Evolutionary conservation across 1,140 invertebrate species (phyloP).

Genomic region (Metopolophium dirhodum): DNA sequence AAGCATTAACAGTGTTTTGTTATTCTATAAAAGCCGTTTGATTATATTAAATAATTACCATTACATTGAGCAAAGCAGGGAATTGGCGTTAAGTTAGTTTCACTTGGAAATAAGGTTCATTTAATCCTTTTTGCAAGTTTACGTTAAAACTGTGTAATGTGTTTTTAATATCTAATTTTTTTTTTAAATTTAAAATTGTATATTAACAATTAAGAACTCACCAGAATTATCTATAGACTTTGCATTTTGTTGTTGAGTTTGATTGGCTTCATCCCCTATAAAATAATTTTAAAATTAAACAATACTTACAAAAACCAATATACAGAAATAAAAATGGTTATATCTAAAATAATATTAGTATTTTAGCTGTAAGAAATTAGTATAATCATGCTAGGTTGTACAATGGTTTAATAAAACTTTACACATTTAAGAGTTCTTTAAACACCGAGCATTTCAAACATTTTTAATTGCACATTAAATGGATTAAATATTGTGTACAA

Average conservation of each 20-base stretch:
- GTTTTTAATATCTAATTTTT: background rate
- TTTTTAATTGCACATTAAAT: background rate
- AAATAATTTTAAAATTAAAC: background rate
- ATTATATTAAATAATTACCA: background rate
- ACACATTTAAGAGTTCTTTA: background rate
- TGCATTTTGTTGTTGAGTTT: slow-evolving; percentile 23
- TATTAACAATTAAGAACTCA: background rate
- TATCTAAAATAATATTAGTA: background rate
- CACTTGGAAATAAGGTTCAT: background rate
- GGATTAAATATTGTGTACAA: background rate
- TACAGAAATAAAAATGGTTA: background rate
- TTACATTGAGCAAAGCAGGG: slow-evolving; percentile 44
- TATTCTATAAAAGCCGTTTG: background rate
- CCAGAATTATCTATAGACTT: slow-evolving; percentile 50
- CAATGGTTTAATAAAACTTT: background rate
- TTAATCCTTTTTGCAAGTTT: slow-evolving; percentile 33
- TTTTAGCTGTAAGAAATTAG: background rate
- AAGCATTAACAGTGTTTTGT: slow-evolving; percentile 37
- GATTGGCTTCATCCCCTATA: slow-evolving; percentile 44
- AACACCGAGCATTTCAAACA: background rate
- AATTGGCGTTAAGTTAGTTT: slow-evolving; percentile 4
- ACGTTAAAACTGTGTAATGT: background rate
- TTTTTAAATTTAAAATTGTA: background rate
- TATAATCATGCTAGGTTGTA: background rate
- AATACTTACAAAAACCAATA: background rate